Conservation (phyloP, 2,888 invertebrate genomes). For the Eucera pruinosa region DNA sequence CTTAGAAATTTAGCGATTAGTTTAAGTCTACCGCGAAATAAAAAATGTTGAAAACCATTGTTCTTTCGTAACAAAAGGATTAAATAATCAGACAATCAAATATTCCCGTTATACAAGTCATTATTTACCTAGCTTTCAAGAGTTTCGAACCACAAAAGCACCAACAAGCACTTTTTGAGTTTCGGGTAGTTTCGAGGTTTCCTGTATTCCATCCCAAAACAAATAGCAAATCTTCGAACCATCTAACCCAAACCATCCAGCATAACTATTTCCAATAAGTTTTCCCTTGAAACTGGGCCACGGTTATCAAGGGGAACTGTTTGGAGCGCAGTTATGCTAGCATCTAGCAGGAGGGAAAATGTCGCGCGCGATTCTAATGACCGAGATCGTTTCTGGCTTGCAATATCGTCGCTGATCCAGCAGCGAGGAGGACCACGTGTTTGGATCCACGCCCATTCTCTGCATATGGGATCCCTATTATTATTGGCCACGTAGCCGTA, state of each 20-base stretch:
- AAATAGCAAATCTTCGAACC: no score
- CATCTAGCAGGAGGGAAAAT: not conserved
- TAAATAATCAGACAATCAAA: no score
- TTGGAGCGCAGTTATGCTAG: not conserved
- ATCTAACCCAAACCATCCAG: no score
- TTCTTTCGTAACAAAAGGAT: no score
- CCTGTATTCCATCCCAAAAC: no score
- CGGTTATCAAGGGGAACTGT: conserved; percentile 20
- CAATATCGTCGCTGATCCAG: conserved; percentile 53
- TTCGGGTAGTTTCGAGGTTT: no score
- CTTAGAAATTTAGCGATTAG: no score
- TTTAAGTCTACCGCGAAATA: no score
- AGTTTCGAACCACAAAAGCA: not conserved
- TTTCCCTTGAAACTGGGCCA: conserved; percentile 1
- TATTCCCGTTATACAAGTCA: no score
- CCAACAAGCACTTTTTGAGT: no score
- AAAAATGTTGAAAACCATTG: no score
- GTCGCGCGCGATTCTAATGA: conserved; percentile 40
- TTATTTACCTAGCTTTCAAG: no score
- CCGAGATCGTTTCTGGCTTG: conserved; percentile 33
- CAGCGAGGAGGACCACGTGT: conserved; percentile 39
- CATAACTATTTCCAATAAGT: conserved; percentile 26
- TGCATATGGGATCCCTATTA: conserved; percentile 38
- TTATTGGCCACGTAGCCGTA: conserved; percentile 41
- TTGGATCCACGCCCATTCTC: conserved; percentile 42